Conservation (phyloP, 1,140 invertebrate species). For the Zaprionus taronus region DNA sequence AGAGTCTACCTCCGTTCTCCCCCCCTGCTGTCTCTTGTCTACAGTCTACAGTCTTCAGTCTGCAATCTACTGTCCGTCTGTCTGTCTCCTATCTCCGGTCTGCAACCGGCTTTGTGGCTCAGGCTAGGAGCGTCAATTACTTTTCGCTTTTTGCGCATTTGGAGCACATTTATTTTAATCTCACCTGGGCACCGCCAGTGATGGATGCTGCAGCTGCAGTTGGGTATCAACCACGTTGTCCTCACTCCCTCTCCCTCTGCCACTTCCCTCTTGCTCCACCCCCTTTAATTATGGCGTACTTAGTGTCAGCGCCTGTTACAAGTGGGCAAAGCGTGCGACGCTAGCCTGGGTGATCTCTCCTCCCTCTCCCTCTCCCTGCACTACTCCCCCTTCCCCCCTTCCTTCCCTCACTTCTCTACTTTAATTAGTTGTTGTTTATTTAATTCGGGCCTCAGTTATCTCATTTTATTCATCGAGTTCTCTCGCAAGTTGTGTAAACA, state of each 20-base stretch:
- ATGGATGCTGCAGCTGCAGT: slow-evolving; percentile 54
- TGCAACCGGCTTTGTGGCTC: slow-evolving; percentile 54
- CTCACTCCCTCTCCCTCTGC: slow-evolving; percentile 4
- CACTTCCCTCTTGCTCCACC: background rate
- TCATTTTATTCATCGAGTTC: slow-evolving; percentile 6
- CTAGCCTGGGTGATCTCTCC: background rate
- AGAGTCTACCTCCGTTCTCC: background rate
- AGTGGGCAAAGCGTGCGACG: slow-evolving; percentile 2
- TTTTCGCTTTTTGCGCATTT: slow-evolving; percentile 81
- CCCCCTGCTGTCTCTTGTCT: slow-evolving; percentile 1
- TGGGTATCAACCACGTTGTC: background rate
- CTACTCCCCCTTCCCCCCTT: background rate
- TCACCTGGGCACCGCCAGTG: slow-evolving; percentile 58
- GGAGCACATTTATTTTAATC: slow-evolving; percentile 83
- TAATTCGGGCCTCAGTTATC: slow-evolving; percentile 59
- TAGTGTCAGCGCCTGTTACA: slow-evolving; percentile 71
- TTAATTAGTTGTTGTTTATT: slow-evolving; percentile 76
- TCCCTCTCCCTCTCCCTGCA: background rate
- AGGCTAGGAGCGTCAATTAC: slow-evolving; percentile 70
- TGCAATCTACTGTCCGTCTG: slow-evolving; percentile 5
- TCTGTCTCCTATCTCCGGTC: slow-evolving; percentile 16
- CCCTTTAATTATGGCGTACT: slow-evolving; percentile 75
- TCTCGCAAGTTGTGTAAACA: slow-evolving; percentile 66
- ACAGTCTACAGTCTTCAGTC: slow-evolving; percentile 8
- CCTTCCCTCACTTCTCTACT: slow-evolving; percentile 19